Evolutionary conservation across 2,888 invertebrate species (phyloP).

Genomic region (Strigamia transsilvanica): DNA sequence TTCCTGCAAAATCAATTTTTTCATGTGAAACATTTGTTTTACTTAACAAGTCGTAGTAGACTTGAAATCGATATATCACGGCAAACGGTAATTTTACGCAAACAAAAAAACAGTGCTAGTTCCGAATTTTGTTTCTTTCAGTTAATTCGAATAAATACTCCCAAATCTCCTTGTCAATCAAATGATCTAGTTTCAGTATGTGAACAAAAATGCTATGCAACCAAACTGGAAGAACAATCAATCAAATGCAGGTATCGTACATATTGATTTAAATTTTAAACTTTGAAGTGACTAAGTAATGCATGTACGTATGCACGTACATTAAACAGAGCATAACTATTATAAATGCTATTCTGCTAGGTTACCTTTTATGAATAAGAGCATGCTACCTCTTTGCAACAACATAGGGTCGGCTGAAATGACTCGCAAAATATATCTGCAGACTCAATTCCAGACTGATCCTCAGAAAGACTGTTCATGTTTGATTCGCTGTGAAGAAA

Average conservation of each 20-base stretch:
- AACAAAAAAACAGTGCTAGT: too few species aligned
- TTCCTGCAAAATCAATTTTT: neutral
- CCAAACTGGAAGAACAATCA: neutral
- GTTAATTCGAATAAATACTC: neutral
- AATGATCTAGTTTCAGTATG: neutral
- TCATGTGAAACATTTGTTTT: neutral
- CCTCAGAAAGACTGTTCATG: neutral
- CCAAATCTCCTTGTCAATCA: neutral
- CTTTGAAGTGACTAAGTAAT: too few species aligned
- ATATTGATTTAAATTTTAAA: too few species aligned
- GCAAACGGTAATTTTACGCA: too few species aligned
- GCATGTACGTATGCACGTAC: too few species aligned
- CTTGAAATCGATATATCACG: too few species aligned
- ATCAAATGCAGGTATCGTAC: neutral
- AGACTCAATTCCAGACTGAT: neutral
- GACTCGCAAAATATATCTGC: neutral
- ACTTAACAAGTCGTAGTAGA: too few species aligned
- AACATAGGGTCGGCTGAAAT: neutral
- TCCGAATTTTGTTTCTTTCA: neutral
- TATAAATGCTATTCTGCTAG: neutral
- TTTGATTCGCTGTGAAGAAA: neutral
- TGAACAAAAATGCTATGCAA: neutral
- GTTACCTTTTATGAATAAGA: neutral
- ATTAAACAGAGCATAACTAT: too few species aligned
- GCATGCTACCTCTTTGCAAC: neutral